Base-by-base conservation (phyloP, 2,888 invertebrate species). In the Scaptodrosophila latifasciaeformis region DNA sequence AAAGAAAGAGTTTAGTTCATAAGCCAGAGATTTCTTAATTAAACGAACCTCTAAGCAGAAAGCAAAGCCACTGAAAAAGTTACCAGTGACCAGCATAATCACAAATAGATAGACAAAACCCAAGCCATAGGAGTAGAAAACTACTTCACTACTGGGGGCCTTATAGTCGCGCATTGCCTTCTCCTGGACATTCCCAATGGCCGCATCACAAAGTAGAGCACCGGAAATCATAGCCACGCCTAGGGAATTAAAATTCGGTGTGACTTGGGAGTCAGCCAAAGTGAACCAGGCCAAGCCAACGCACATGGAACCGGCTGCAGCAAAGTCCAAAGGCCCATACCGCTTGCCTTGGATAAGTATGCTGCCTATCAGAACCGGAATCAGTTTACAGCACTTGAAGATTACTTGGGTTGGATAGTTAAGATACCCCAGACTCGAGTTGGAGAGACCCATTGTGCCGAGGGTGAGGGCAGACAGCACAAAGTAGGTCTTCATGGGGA, bases 381-480 rank as follows among this genome's bases (percentile, higher is more conserved):
- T 96, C 0, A 98, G 89, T 85, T 99, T 99, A 86, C 98, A 99
- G 84, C 97, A 97, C 86, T 98, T 98, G 84, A 99, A 99, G 76
- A 98, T 97, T 35, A 98, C 92, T 88, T 97, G 96, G 0, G 97
- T 98, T 0, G 98, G 97, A 86, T 97, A 99, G 86, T 98, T 99
- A 9, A 99, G 88, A 85, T 96, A 97, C 44, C 95, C 96, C 9
- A 98, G 88, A 1, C 97, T 96, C 2, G 96, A 91, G 86, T 99
- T 99, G 1, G 97, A 97, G 61, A 97, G 90, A 0, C 97, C 96
- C 96, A 99, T 98, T 1, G 98, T 98, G 2, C 96, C 96, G 12
- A 98, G 89, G 0, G 97, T 97, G 43, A 97, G 87, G 1, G 94
- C 89, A 37, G 97, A 97, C 59, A 98, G 86, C 37, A 96, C 82